These are phyloP conservation scores for Henicopernis longicauda DNA, from an alignment of 2,113 vertebrate genomes.

Conservation along the genomic window DNA sequence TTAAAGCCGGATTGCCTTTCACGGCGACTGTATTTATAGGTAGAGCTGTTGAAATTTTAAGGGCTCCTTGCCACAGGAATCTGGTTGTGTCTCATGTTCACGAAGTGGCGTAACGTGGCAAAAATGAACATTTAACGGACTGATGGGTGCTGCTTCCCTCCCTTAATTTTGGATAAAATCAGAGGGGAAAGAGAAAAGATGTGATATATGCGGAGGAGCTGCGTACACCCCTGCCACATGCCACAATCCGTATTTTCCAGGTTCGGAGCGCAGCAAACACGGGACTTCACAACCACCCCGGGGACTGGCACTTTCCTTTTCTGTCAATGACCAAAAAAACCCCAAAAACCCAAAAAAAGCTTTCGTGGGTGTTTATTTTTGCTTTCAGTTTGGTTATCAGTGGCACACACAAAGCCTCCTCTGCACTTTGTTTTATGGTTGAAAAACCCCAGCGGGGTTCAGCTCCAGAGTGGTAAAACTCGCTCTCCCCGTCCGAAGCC, in stretches of 20 bases:
- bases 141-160: not conserved
- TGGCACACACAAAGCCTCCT: not conserved
- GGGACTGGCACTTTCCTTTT: not conserved
- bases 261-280: fast-evolving
- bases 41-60: slow-evolving; percentile 60
- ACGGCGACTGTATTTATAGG: slow-evolving; percentile 44
- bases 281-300: not conserved
- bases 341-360: no score
- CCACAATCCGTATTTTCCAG: not conserved
- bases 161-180: not conserved
- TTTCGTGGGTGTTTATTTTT: not conserved
- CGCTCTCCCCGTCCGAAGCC: not conserved
- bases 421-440: not conserved
- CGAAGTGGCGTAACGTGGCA: not conserved
- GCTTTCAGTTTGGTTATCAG: not conserved
- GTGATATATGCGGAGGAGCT: fast-evolving
- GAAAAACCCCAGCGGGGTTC: not conserved
- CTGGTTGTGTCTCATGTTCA: fast-evolving
- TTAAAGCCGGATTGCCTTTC: slow-evolving; percentile 26
- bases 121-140: not conserved
- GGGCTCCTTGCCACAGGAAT: slow-evolving; percentile 52
- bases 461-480: not conserved
- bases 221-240: fast-evolving
- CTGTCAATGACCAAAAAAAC: not conserved
- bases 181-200: not conserved